These are phyloP conservation scores for Agonopterix arenella DNA, from an alignment of 2,888 invertebrate species.

Conservation along the genomic window DNA sequence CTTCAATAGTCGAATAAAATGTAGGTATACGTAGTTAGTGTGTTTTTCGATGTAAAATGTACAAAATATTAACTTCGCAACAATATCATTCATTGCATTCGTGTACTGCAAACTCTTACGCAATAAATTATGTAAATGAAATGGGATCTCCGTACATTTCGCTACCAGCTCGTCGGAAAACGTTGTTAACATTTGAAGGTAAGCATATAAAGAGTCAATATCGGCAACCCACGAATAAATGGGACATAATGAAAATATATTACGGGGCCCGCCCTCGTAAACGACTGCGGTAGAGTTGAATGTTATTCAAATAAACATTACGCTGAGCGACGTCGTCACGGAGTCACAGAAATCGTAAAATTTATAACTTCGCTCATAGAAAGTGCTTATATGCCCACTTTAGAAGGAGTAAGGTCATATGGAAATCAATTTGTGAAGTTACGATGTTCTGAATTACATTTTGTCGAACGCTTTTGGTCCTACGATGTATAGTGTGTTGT, in stretches of 20 bases:
- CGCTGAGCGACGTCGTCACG: conserved; percentile 49
- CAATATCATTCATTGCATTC: no score
- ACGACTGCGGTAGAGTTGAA: conserved; percentile 42
- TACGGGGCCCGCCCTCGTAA: conserved; percentile 52
- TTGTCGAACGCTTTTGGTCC: no score
- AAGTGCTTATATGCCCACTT: conserved; percentile 21
- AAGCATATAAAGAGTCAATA: conserved; percentile 59
- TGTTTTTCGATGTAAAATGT: no score
- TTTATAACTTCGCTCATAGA: conserved; percentile 43
- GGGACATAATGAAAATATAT: conserved; percentile 69
- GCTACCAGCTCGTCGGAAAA: conserved; percentile 34
- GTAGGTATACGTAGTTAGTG: no score
- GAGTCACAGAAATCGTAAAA: conserved; percentile 55
- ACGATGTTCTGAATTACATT: conserved; percentile 6
- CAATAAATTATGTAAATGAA: conserved; percentile 44
- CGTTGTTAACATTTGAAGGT: conserved; percentile 55
- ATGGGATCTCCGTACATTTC: conserved; percentile 42
- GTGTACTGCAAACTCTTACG: background rate
- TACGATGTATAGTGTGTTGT: no score
- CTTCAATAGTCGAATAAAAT: no score
- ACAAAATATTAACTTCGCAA: no score
- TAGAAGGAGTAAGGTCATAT: conserved; percentile 5
- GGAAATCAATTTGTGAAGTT: conserved; percentile 10
- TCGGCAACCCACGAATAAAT: conserved; percentile 57
- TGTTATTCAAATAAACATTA: conserved; percentile 66